phyloP scores from a whole-genome alignment of 1,140 invertebrate species.

The Globodera ellingtonae region DNA sequence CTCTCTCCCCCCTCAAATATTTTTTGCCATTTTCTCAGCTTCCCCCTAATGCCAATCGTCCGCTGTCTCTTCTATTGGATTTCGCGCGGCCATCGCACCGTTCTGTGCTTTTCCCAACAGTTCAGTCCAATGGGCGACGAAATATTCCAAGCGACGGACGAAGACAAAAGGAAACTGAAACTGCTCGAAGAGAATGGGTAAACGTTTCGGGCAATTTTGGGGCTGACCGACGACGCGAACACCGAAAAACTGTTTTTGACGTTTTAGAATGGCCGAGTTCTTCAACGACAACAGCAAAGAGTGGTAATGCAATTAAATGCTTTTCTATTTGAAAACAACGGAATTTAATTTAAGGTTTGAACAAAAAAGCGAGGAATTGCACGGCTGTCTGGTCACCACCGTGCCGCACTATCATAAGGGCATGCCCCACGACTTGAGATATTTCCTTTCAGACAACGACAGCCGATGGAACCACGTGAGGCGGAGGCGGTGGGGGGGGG shows the following conservation, averaged over 20 bases:
- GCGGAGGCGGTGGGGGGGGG: too few relatives aligned
- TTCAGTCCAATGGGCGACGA: slow-evolving; percentile 32
- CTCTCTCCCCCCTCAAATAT: background rate
- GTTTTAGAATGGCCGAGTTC: slow-evolving; percentile 6
- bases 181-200: slow-evolving; percentile 10
- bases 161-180: slow-evolving; percentile 14
- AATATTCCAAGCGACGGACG: slow-evolving; percentile 10
- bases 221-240: too few relatives aligned
- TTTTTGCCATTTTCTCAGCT: slow-evolving; percentile 18
- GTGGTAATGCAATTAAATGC: too few relatives aligned
- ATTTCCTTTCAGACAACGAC: background rate
- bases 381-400: slow-evolving; percentile 33
- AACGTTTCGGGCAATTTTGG: background rate
- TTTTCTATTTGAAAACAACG: slow-evolving; percentile 20
- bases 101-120: slow-evolving; percentile 27
- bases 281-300: slow-evolving; percentile 1
- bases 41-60: slow-evolving; percentile 37
- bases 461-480: background rate
- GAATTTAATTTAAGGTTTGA: slow-evolving; percentile 21
- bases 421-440: slow-evolving; percentile 27
- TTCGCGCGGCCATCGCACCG: slow-evolving; percentile 32
- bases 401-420: slow-evolving; percentile 18
- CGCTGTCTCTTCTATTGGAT: slow-evolving; percentile 42
- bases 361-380: slow-evolving; percentile 4
- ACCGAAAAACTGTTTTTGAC: slow-evolving; percentile 5